These are phyloP conservation scores for Pammene fasciana DNA, from an alignment of 2,888 invertebrate genomes.

Conservation along the genomic window DNA sequence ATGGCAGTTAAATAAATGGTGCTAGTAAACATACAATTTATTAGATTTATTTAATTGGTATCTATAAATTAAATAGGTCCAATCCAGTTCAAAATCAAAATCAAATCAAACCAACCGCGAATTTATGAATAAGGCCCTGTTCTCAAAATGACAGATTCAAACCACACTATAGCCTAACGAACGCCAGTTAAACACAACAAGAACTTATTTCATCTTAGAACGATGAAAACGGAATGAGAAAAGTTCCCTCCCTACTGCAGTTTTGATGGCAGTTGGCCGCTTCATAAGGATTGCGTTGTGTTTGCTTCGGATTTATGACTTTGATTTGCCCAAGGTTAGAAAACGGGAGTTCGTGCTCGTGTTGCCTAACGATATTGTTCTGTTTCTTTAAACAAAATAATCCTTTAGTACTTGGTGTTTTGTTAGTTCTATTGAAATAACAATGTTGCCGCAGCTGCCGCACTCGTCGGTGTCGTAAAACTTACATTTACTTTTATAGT, in stretches of 20 bases:
- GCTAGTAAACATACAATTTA: too few relatives aligned
- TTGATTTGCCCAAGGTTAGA: constrained; percentile 33
- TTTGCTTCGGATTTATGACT: constrained; percentile 37
- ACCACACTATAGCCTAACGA: constrained; percentile 15
- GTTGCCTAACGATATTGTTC: constrained; percentile 3
- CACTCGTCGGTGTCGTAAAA: too few relatives aligned
- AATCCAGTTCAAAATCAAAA: too few relatives aligned
- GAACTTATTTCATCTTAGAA: constrained; percentile 53
- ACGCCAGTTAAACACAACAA: constrained; percentile 27
- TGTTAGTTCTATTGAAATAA: background rate
- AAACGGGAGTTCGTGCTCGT: constrained; percentile 18
- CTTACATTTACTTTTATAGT: too few relatives aligned
- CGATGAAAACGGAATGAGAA: constrained; percentile 54
- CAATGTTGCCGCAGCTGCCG: background rate
- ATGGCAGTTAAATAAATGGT: too few relatives aligned
- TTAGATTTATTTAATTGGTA: too few relatives aligned
- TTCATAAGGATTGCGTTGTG: constrained; percentile 38
- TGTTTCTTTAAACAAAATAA: background rate
- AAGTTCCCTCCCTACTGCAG: constrained; percentile 50
- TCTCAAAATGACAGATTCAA: constrained; percentile 4
- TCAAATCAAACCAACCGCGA: too few relatives aligned
- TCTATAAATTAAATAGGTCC: too few relatives aligned
- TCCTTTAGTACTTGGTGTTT: background rate
- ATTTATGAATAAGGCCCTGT: background rate
- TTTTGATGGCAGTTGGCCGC: constrained; percentile 44